Base-by-base conservation (phyloP, 2,888 invertebrate species). In the Bombyx huttoni region DNA sequence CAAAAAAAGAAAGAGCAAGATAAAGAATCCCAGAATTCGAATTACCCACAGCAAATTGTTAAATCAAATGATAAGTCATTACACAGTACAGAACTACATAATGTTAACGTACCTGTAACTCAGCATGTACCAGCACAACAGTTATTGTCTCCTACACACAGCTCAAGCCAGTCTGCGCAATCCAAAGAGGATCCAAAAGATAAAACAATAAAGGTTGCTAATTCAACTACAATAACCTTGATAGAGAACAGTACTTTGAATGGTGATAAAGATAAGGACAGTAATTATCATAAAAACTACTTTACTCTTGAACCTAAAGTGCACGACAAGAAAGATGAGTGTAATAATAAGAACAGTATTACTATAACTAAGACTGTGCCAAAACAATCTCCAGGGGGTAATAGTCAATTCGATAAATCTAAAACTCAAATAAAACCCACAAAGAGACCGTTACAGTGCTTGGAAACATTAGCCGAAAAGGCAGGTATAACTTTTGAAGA, bases 401-500 rank as follows among this genome's bases (percentile, higher is more conserved):
- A 63, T 54, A 68, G 62, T 48, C 78, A 74, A 54, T 57, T 60
- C 10, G 86, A 86, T 14, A 86, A 87, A 53, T 51, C 68, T 8
- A 86, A 86, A 58, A 65, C 56, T 33, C 70, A 71, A 46, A 57
- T 63, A 6, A 87, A 87, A 55, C 58, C 78, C 1, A 58, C 69
- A 0, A 87, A 86, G 58, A 71, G 88, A 52, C 88, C 88, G 0
- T 64, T 93, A 51, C 93, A 93, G 90, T 93, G 92, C 66, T 76
- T 93, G 57, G 93, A 93, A 71, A 93, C 93, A 0, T 85, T 93
- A 55, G 93, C 93, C 12, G 92, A 93, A 67, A 93, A 93, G 62
- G 93, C 93, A 51, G 93, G 93, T 1, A 92, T 93, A 12, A 93
- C 92, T 13, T 91, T 92, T 67, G 93, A 93, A 70, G 93, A 93